phyloP scores from a whole-genome alignment of 2,113 vertebrate genomes.

The Oriolus oriolus region DNA sequence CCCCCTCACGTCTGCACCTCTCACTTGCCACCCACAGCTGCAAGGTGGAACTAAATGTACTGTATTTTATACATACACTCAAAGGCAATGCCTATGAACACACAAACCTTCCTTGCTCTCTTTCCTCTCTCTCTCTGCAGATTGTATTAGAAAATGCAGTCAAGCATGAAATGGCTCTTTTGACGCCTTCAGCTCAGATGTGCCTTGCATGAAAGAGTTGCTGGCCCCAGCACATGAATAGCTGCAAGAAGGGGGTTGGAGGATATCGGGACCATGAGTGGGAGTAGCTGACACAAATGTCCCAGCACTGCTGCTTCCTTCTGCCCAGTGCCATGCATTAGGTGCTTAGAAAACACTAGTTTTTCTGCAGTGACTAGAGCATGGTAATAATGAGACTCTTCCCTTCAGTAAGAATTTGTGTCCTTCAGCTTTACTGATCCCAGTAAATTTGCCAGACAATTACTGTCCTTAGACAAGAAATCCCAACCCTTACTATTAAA shows the following conservation, averaged over 20 bases:
- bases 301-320: background rate
- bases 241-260: background rate
- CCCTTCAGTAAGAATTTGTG: background rate
- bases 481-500: background rate
- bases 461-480: background rate
- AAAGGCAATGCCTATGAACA: background rate
- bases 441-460: background rate
- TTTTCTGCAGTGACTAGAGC: background rate
- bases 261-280: rapidly evolving
- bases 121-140: background rate
- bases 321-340: background rate
- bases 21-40: slow-evolving; percentile 37
- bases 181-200: slow-evolving; percentile 64
- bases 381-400: background rate
- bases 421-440: background rate
- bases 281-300: background rate
- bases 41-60: slow-evolving; percentile 49
- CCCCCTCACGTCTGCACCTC: background rate
- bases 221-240: background rate
- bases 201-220: slow-evolving; percentile 50
- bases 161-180: slow-evolving; percentile 77
- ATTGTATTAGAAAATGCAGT: slow-evolving; percentile 73
- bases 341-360: background rate
- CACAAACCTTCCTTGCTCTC: background rate
- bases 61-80: slow-evolving; percentile 27